Percentiles rank a stretch among this genome's conserved stretches.
phyloP scores from a whole-genome alignment of 2,797 vertebrate genomes.

The Mus minutoides region DNA sequence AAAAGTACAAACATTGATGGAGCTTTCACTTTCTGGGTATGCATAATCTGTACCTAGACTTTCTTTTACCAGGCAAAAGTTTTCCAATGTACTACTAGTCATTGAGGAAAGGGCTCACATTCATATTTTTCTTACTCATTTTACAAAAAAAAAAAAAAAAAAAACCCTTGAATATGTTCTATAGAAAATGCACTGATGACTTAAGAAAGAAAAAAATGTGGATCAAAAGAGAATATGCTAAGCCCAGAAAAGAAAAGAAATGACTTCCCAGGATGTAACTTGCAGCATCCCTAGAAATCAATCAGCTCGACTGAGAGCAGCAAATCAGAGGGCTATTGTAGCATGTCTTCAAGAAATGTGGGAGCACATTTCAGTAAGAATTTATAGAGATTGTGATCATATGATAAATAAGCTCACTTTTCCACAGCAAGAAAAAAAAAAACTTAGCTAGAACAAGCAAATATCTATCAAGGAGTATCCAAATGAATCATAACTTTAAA shows the following conservation, averaged over 20 bases:
- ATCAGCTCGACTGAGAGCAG: not conserved
- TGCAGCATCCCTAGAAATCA: not conserved
- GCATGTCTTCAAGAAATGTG: not conserved
- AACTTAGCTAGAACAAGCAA: not conserved
- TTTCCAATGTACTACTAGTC: not conserved
- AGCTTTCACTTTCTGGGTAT: not conserved
- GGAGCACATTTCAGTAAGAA: not conserved
- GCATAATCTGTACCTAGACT: slow-evolving; percentile 8
- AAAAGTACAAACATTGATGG: not conserved
- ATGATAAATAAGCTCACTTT: not conserved
- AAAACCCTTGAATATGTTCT: not conserved
- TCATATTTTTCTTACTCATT: not conserved
- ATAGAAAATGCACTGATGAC: not conserved
- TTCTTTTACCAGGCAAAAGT: not conserved
- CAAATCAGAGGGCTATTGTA: not conserved
- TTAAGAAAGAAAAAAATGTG: not conserved
- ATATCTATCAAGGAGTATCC: not conserved
- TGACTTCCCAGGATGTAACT: not conserved
- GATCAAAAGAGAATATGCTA: not conserved
- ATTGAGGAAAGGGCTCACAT: not conserved
- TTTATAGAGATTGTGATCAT: not conserved
- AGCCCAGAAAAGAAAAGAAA: not conserved
- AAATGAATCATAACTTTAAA: not conserved
- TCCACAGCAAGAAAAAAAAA: not conserved
- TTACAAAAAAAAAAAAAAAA: slow-evolving; percentile 35